phyloP scores from a whole-genome alignment of 2,888 invertebrate species.

The Margaritifera margaritifera region DNA sequence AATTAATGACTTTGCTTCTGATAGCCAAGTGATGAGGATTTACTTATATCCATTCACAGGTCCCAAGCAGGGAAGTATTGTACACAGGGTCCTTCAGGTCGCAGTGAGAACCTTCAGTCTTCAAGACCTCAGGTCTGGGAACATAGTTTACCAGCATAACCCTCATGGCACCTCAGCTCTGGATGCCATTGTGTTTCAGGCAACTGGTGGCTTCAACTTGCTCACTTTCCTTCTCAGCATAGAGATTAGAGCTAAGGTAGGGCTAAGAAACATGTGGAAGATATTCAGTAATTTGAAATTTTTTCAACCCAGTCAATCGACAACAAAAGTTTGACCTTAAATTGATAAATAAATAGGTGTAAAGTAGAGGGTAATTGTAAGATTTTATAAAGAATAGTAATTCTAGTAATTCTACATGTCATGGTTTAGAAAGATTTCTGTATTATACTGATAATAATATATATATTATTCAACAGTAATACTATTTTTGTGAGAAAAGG shows the following conservation, averaged over 20 bases:
- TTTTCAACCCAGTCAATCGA: too few relatives aligned
- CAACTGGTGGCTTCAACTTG: conserved; percentile 50
- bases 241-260: conserved; percentile 55
- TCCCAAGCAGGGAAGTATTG: conserved; percentile 49
- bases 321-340: too few relatives aligned
- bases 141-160: conserved; percentile 54
- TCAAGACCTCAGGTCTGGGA: conserved; percentile 47
- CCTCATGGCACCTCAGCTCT: conserved; percentile 24
- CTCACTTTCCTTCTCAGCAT: conserved; percentile 50
- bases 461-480: too few relatives aligned
- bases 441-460: too few relatives aligned
- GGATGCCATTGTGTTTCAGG: conserved; percentile 56
- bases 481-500: too few relatives aligned
- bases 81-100: conserved; percentile 18
- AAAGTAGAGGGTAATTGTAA: too few relatives aligned
- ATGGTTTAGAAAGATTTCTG: too few relatives aligned
- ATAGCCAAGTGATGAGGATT: neutral
- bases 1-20: too few relatives aligned
- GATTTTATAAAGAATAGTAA: too few relatives aligned
- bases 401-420: too few relatives aligned
- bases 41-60: conserved; percentile 33
- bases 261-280: neutral
- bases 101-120: conserved; percentile 49
- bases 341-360: too few relatives aligned
- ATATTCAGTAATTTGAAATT: too few relatives aligned